These are phyloP conservation scores for Sus cebifrons DNA, from an alignment of 2,797 vertebrate species.

Conservation along the genomic window DNA sequence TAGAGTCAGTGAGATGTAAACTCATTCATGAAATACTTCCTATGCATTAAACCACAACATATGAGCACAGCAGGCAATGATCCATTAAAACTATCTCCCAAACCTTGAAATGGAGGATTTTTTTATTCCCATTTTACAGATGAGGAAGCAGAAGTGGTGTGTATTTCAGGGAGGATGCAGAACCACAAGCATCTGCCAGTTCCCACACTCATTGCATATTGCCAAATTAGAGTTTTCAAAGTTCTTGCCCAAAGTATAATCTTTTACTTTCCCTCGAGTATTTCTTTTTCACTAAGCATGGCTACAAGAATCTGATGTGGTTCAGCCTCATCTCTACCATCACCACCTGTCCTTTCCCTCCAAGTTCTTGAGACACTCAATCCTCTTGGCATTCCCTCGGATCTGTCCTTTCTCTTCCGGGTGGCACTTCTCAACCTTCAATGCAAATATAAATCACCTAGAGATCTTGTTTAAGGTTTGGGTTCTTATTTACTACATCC, in stretches of 20 bases:
- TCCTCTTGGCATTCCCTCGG: background rate
- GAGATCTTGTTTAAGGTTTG: background rate
- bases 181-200: background rate
- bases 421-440: background rate
- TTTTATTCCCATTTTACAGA: background rate
- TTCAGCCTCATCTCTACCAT: background rate
- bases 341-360: background rate
- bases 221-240: background rate
- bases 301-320: background rate
- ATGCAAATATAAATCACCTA: background rate
- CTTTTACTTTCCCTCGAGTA: background rate
- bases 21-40: background rate
- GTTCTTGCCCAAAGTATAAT: background rate
- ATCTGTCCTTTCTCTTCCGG: background rate
- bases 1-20: conserved; percentile 17
- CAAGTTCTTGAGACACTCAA: background rate
- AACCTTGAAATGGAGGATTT: background rate
- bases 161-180: background rate
- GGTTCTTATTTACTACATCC: background rate
- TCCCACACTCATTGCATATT: background rate
- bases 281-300: background rate
- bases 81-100: background rate
- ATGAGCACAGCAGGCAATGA: background rate
- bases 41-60: background rate
- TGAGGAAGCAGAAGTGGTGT: background rate